phyloP scores from a whole-genome alignment of 2,797 vertebrate genomes.

The Pseudotriccus pelzelni region DNA sequence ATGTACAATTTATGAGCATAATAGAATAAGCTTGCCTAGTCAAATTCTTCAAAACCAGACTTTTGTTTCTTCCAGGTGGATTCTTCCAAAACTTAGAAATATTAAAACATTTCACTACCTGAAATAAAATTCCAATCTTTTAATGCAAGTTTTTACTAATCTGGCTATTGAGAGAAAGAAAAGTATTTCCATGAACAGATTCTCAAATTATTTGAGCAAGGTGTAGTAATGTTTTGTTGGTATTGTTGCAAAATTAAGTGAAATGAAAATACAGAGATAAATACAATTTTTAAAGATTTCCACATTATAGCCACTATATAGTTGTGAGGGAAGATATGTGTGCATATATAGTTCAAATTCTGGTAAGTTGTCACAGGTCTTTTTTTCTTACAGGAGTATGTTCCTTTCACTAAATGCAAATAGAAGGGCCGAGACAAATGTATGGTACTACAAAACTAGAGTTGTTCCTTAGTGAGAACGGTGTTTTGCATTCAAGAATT shows the following conservation, averaged over 20 bases:
- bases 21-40: neutral
- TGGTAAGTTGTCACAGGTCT: neutral
- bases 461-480: neutral
- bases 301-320: constrained; percentile 13
- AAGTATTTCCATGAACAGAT: neutral
- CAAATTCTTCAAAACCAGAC: neutral
- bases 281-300: constrained; percentile 38
- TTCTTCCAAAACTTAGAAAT: neutral
- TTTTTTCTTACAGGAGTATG: neutral
- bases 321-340: neutral
- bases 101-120: neutral
- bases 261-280: constrained; percentile 47
- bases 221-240: constrained; percentile 17
- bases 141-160: neutral
- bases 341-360: constrained; percentile 11
- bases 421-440: neutral
- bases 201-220: constrained; percentile 22
- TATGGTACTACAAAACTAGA: neutral
- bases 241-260: neutral
- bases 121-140: neutral
- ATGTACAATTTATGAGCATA: neutral
- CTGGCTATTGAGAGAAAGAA: neutral
- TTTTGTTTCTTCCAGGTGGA: neutral
- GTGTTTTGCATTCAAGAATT: neutral
- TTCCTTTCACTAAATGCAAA: neutral